Conservation (phyloP, 2,797 vertebrate genomes). For the Babyrousa celebensis region DNA sequence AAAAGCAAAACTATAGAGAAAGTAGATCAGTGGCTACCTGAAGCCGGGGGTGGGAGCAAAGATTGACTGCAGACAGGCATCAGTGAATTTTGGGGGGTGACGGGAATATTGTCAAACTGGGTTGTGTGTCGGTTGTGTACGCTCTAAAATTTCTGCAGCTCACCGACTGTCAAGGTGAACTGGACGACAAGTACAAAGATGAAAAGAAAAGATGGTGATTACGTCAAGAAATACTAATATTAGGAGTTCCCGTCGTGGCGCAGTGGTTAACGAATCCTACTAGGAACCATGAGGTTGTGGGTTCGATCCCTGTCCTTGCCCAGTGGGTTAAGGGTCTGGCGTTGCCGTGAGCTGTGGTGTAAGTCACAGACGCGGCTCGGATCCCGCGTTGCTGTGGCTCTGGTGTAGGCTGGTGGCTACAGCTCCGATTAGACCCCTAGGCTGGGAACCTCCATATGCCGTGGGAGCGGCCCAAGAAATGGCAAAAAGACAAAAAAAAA, state of each 20-base stretch:
- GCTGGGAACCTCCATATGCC: too few relatives aligned
- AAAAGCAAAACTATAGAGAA: background rate
- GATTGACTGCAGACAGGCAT: background rate
- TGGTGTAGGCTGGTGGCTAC: too few relatives aligned
- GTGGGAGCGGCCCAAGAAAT: too few relatives aligned
- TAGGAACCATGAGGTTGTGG: too few relatives aligned
- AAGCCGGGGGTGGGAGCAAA: background rate
- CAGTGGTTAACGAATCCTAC: too few relatives aligned
- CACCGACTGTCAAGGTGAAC: background rate
- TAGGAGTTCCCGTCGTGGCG: background rate
- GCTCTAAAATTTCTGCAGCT: constrained; percentile 34
- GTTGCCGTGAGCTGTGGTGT: too few relatives aligned
- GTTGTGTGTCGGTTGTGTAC: background rate
- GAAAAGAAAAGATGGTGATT: background rate
- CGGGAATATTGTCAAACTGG: constrained; percentile 31
- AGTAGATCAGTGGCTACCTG: background rate
- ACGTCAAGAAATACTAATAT: constrained; percentile 35
- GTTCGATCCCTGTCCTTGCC: too few relatives aligned
- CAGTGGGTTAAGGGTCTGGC: too few relatives aligned
- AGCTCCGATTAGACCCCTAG: too few relatives aligned
- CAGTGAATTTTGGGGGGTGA: background rate
- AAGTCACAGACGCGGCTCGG: too few relatives aligned
- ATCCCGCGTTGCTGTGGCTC: too few relatives aligned
- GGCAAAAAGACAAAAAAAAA: too few relatives aligned
- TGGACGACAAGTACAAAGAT: background rate